Base-by-base conservation (phyloP, 2,113 vertebrate genomes). In the Lathamus discolor region DNA sequence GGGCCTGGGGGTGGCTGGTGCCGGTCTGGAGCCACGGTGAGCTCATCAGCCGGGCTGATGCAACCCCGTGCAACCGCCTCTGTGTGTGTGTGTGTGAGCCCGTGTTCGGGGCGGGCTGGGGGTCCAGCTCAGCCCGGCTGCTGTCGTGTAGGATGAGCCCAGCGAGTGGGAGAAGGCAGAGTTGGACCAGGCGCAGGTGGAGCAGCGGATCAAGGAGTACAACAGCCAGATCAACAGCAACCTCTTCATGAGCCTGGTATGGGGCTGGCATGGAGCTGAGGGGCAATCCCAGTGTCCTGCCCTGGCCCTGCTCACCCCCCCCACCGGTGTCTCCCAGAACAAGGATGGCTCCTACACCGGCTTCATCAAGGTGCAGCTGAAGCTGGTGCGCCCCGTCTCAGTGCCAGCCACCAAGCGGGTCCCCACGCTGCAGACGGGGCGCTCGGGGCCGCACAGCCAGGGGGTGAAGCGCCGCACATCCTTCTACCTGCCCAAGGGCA, bases 321-420 rank as follows among this genome's bases (percentile, higher is more conserved):
- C 35, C 22, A 23, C 11, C 2, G 27, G 0, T 73, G 91, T 82
- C 48, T 90, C 18, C 55, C 92, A 99, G 99, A 99, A 98, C 93
- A 99, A 98, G 96, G 99, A 99, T 0, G 98, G 99, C 59, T 98
- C 98, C 37, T 99, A 99, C 97, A 99, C 99, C 2, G 99, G 99
- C 55, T 99, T 99, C 97, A 99, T 99, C 95, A 99, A 99, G 95
- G 99, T 99, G 86, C 99, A 99, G 82, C 98, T 99, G 92, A 99
- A 99, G 96, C 96, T 99, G 76, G 96, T 98, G 11, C 98, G 99
- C 8, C 99, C 99, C 0, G 98, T 99, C 75, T 99, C 99, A 0
- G 98, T 99, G 52, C 99, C 98, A 6, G 98, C 98, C 68, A 96
- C 97, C 89, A 98, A 98, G 94, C 98, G 98, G 75, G 95, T 94